Evolutionary conservation across 2,888 invertebrate species (phyloP), one percentile per base, ranked within the genome.

Genomic region (Scaptomyza polygonia): DNA sequence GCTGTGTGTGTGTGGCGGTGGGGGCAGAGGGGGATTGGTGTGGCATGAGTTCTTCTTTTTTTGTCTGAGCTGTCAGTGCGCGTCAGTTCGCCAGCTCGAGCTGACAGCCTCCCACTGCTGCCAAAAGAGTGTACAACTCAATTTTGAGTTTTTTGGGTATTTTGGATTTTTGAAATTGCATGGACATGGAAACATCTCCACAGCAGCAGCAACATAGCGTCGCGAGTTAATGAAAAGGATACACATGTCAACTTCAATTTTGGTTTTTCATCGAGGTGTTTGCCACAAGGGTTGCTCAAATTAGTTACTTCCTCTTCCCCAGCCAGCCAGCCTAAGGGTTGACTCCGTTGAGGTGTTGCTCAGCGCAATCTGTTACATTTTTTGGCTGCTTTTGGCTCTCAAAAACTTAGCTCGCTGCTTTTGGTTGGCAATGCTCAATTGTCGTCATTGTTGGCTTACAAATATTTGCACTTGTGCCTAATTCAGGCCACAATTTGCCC

Each of bases 221-320:
- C 84, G 88, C 86, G 89, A 89, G 86, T 90, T 91, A 90, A 91
- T 91, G 91, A 91, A 91, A 90, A 90, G 89, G 90, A 91, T 91
- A 90, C 91, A 91, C 91, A 91, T 91, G 91, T 91, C 91, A 90
- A 84, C 88, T 89, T 89, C 84, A 89, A 91, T 90, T 89, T 89
- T 79, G 76, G 78, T 76, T 58, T 56, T 52, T 39, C 61, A 68
- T 63, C 42, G 73, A 75, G 75, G 78, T 77, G 77, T 81, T 73
- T 72, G 84, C 69, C 77, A 73, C 78, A 79, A 84, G 79, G 82
- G 84, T 89, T 74, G 77, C 76, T 79, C 79, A 85, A 86, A 85
- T 85, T 85, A 85, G 84, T 85, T 80, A 62, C 77, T 86, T 83
- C 84, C 80, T 81, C 71, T 65, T 21, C 30, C 59, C 44, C 40